Evolutionary conservation across 1,140 invertebrate species (phyloP).

Genomic region (Leguminivora glycinivorella): DNA sequence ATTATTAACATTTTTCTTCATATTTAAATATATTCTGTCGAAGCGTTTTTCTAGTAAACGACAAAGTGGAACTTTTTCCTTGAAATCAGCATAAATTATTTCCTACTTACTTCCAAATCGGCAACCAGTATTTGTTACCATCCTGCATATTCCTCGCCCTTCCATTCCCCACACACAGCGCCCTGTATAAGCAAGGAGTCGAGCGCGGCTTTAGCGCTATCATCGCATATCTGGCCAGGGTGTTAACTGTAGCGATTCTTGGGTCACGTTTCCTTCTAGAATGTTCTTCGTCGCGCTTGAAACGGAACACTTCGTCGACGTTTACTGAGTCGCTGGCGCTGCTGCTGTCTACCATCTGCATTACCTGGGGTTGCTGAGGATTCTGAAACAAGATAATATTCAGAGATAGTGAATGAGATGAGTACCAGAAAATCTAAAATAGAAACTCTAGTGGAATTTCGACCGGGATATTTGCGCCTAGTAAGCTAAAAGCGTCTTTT

Average conservation of each 20-base stretch:
- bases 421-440: too few species aligned
- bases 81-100: too few species aligned
- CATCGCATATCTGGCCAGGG: slow-evolving; percentile 78
- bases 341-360: slow-evolving; percentile 65
- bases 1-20: too few species aligned
- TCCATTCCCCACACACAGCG: slow-evolving; percentile 83
- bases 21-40: too few species aligned
- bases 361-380: slow-evolving; percentile 62
- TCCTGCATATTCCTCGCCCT: slow-evolving; percentile 77
- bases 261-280: slow-evolving; percentile 22
- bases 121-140: slow-evolving; percentile 82
- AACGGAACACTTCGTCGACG: slow-evolving; percentile 63
- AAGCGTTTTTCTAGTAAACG: too few species aligned
- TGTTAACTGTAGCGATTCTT: slow-evolving; percentile 74
- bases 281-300: slow-evolving; percentile 52
- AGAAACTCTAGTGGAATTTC: too few species aligned
- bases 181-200: slow-evolving; percentile 80
- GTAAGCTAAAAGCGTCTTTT: too few species aligned
- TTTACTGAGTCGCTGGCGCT: slow-evolving; percentile 67
- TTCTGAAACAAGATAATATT: slow-evolving; percentile 42
- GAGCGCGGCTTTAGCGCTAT: slow-evolving; percentile 76
- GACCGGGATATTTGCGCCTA: too few species aligned
- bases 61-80: too few species aligned
- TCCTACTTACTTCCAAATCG: slow-evolving; percentile 86
- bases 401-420: background rate